Percentiles rank a stretch among this genome's conserved stretches.
Conservation (phyloP, 2,113 vertebrate species). For the Trogon melanurus region DNA sequence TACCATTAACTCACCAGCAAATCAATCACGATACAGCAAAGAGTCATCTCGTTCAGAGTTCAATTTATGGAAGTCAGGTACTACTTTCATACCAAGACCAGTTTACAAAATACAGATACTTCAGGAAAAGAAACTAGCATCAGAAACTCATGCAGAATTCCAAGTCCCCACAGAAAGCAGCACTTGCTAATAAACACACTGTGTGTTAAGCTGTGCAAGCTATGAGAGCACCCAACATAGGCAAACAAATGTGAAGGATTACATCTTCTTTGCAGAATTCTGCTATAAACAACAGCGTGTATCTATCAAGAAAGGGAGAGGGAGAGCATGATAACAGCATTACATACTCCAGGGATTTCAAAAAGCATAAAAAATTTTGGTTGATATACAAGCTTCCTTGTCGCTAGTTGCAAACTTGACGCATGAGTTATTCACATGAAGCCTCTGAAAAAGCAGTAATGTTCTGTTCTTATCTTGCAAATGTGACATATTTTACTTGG, state of each 20-base stretch:
- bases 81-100: neutral
- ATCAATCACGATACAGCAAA: neutral
- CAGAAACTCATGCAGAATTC: neutral
- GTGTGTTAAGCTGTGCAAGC: neutral
- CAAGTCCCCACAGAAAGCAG: neutral
- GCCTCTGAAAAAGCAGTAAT: neutral
- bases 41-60: neutral
- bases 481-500: neutral
- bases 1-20: neutral
- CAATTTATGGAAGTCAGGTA: neutral
- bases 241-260: neutral
- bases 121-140: neutral
- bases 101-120: neutral
- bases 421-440: neutral
- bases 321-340: neutral
- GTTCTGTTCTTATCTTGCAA: slow-evolving; percentile 5
- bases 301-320: neutral
- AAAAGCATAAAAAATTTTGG: neutral
- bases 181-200: neutral
- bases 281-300: neutral
- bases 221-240: neutral
- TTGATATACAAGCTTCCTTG: neutral
- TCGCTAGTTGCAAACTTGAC: neutral
- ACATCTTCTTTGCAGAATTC: neutral
- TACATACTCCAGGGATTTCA: neutral